These are phyloP conservation scores for Episyrphus balteatus DNA, from an alignment of 1,140 invertebrate species.

Conservation along the genomic window DNA sequence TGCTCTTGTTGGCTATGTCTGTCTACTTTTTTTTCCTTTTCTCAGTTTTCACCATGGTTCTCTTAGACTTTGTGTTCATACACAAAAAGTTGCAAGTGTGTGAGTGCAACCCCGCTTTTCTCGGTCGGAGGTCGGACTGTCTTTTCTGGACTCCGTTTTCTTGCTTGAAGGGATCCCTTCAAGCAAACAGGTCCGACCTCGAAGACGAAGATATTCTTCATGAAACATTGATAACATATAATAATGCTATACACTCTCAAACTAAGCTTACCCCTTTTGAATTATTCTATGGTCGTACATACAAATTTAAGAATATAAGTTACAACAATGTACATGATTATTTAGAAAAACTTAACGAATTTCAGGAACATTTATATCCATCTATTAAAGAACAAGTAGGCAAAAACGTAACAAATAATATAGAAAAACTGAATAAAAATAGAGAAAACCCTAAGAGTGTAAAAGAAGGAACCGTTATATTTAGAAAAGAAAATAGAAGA, in stretches of 20 bases:
- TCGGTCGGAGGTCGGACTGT: too few relatives aligned
- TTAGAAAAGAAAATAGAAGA: slow-evolving; percentile 6
- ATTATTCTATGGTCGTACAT: slow-evolving; percentile 3
- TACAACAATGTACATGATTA: slow-evolving; percentile 7
- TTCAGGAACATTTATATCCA: not conserved
- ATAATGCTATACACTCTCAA: slow-evolving; percentile 2
- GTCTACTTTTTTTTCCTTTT: too few relatives aligned
- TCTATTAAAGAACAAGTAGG: not conserved
- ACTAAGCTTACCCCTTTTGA: slow-evolving; percentile 7
- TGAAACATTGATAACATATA: slow-evolving; percentile 4
- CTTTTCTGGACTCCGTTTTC: too few relatives aligned
- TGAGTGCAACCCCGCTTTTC: too few relatives aligned
- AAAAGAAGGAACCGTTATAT: not conserved
- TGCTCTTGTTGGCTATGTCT: too few relatives aligned
- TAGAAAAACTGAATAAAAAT: not conserved
- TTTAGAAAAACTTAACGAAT: slow-evolving; percentile 5
- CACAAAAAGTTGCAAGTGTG: too few relatives aligned
- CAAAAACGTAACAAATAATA: not conserved
- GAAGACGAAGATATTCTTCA: slow-evolving; percentile 2
- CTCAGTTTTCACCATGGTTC: too few relatives aligned
- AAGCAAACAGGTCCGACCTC: too few relatives aligned
- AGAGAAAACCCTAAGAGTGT: not conserved
- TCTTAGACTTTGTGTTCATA: too few relatives aligned
- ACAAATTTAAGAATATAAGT: slow-evolving; percentile 3
- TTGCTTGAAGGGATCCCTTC: too few relatives aligned